Evolutionary conservation across 2,888 invertebrate genomes (phyloP), one percentile per base, ranked within the genome.

Genomic region (Cerastis leucographa): DNA sequence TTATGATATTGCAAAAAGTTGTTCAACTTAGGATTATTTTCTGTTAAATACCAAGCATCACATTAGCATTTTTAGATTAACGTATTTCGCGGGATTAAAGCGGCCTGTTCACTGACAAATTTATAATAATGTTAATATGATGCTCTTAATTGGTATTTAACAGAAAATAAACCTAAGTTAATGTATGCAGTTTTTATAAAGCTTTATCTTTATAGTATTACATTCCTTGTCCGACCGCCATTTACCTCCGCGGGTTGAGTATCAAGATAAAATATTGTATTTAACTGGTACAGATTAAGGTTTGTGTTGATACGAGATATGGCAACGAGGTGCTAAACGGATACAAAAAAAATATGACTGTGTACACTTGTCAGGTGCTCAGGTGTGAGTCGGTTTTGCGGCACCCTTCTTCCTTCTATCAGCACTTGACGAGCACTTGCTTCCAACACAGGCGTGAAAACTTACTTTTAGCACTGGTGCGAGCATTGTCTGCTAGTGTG

Each of bases 11-110:
- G 64, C 80, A 75, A 84, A 74, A 81, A 74, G 17, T 35, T 25
- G n/a, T 68, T n/a, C n/a, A n/a, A n/a, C n/a, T n/a, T n/a, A n/a
- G n/a, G n/a, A n/a, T n/a, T n/a, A n/a, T n/a, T n/a, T n/a, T n/a
- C n/a, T n/a, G n/a, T n/a, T n/a, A n/a, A n/a, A n/a, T n/a, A n/a
- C n/a, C n/a, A n/a, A n/a, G n/a, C n/a, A n/a, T n/a, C n/a, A n/a
- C n/a, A n/a, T n/a, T n/a, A n/a, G n/a, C n/a, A n/a, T n/a, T n/a
- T 85, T 87, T 77, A 72, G 69, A 80, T 83, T 86, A 79, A 69
- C n/a, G 64, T 72, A 54, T n/a, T 54, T 77, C 14, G 54, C 61
- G 29, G 40, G 49, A 81, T 62, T 72, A 61, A 81, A 73, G 35
- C 54, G 62, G 69, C 12, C 59, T 54, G 19, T 42, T 67, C 62